Evolutionary conservation across 2,113 vertebrate genomes (phyloP).

Genomic region (Scomber colias): DNA sequence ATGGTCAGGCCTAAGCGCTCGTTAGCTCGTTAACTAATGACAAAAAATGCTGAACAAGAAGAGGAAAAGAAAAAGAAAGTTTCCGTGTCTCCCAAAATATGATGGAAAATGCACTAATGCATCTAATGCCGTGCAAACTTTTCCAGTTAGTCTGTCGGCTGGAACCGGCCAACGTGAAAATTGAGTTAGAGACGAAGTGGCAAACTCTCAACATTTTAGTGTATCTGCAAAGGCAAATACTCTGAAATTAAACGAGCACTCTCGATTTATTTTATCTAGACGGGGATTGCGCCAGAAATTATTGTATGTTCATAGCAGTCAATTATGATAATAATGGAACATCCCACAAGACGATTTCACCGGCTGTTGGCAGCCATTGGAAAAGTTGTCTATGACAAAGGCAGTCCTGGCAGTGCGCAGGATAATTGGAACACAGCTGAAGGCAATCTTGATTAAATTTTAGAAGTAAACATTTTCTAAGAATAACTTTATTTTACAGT

Average conservation of each 20-base stretch:
- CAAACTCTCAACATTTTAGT: slow-evolving; percentile 16
- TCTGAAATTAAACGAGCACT: slow-evolving; percentile 50
- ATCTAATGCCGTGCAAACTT: slow-evolving; percentile 26
- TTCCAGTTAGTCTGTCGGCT: slow-evolving; percentile 2
- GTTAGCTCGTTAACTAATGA: slow-evolving; percentile 14
- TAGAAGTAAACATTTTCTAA: slow-evolving; percentile 74
- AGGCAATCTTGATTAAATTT: slow-evolving; percentile 70
- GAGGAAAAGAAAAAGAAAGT: background rate
- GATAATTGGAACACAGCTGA: slow-evolving; percentile 53
- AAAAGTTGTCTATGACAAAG: slow-evolving; percentile 49
- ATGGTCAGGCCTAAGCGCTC: background rate
- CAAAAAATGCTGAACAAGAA: slow-evolving; percentile 35
- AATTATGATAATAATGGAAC: slow-evolving; percentile 63
- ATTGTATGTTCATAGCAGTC: slow-evolving; percentile 37
- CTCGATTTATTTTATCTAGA: slow-evolving; percentile 48
- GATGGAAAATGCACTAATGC: slow-evolving; percentile 6
- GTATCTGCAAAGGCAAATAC: background rate
- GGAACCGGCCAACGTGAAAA: slow-evolving; percentile 32
- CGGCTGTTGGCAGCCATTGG: slow-evolving; percentile 43
- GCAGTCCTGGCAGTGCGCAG: slow-evolving; percentile 52
- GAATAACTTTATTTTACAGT: slow-evolving; percentile 77
- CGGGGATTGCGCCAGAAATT: slow-evolving; percentile 44
- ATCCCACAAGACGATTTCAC: slow-evolving; percentile 38
- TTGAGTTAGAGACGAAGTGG: slow-evolving; percentile 32
- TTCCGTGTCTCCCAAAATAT: slow-evolving; percentile 22